Evolutionary conservation across 2,113 vertebrate genomes (phyloP).

Genomic region (Arvicanthis niloticus): DNA sequence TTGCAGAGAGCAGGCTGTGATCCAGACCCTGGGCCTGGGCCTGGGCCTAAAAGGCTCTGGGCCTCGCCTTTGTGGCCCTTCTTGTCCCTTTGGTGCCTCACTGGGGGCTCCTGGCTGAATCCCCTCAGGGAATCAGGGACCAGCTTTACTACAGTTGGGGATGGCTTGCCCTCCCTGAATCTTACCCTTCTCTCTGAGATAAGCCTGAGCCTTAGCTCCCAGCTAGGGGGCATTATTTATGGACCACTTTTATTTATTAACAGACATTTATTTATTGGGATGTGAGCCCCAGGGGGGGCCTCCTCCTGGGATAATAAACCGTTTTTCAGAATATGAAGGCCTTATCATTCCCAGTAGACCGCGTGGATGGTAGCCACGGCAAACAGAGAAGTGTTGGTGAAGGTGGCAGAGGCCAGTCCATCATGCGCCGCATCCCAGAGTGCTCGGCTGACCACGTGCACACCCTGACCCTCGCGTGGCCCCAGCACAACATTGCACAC

Average conservation of each 20-base stretch:
- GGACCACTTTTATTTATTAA: constrained; percentile 84
- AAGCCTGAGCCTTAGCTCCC: constrained; percentile 82
- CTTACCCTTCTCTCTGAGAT: constrained; percentile 67
- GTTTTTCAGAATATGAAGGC: constrained; percentile 62
- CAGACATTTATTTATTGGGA: constrained; percentile 83
- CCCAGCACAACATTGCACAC: constrained; percentile 89
- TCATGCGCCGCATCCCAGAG: constrained; percentile 86
- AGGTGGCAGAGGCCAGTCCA: constrained; percentile 84
- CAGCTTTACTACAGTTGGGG: constrained; percentile 73
- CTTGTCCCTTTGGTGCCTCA: constrained; percentile 72
- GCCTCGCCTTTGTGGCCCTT: constrained; percentile 52
- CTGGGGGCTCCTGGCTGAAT: constrained; percentile 67
- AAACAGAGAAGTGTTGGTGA: constrained; percentile 87
- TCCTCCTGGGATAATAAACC: constrained; percentile 78
- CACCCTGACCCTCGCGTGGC: constrained; percentile 83
- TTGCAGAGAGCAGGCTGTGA: constrained; percentile 20
- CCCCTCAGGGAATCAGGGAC: constrained; percentile 80
- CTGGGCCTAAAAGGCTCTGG: constrained; percentile 37
- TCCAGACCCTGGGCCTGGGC: not conserved
- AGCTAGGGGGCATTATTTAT: constrained; percentile 80
- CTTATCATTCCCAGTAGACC: constrained; percentile 87
- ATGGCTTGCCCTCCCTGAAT: not conserved
- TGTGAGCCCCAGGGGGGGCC: constrained; percentile 31
- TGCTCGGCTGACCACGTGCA: constrained; percentile 85
- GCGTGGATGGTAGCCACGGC: constrained; percentile 88